These are phyloP conservation scores for silkworm (Bombyx mori) DNA, from an alignment of 1,140 invertebrate species.

Conservation along the genomic window ASM3026992v2 NC_085113.1:2983501-2984000, in stretches of 20 bases:
- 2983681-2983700: constrained; percentile 37
- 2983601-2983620: no score
- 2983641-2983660: neutral
- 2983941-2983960: no score
- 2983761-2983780: neutral
- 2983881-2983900: constrained; percentile 2
- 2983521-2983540: no score
- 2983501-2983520: no score
- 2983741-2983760: constrained; percentile 63
- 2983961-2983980: no score
- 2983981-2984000: no score
- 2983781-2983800: constrained; percentile 56
- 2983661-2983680: constrained; percentile 38
- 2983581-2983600: no score
- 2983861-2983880: constrained; percentile 10
- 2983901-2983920: neutral
- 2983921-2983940: neutral
- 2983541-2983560: no score
- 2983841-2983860: constrained; percentile 48
- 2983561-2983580: no score
- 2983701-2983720: constrained; percentile 59
- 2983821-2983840: constrained; percentile 54
- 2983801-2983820: constrained; percentile 42
- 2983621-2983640: no score
- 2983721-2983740: constrained; percentile 64